These are phyloP conservation scores for Mimumesa dahlbomi DNA, from an alignment of 2,888 invertebrate genomes.

Conservation along the genomic window DNA sequence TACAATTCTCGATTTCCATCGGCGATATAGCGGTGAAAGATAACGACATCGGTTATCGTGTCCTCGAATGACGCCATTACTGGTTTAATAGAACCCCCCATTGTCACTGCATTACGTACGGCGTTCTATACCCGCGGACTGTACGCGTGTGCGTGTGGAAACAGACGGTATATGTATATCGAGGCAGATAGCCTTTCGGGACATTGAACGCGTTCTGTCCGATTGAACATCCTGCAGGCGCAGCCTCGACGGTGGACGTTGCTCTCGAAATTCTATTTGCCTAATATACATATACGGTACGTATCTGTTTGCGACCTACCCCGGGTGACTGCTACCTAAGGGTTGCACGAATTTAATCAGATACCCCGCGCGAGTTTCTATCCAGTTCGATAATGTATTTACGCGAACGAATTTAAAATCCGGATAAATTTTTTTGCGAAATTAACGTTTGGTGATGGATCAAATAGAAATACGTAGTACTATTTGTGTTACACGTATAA, in stretches of 20 bases:
- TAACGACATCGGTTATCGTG: constrained; percentile 59
- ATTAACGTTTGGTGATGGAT: no score
- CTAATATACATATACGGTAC: constrained; percentile 41
- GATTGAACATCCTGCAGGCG: constrained; percentile 72
- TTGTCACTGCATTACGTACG: constrained; percentile 62
- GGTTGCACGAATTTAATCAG: constrained; percentile 59
- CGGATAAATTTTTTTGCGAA: no score
- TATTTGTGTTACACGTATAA: no score
- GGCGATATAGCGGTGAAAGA: constrained; percentile 49
- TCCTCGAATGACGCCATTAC: constrained; percentile 61
- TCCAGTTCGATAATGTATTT: constrained; percentile 47
- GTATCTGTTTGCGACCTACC: constrained; percentile 58
- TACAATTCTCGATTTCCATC: no score
- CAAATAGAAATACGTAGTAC: no score
- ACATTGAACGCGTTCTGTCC: constrained; percentile 75
- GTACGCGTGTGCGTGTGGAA: constrained; percentile 29
- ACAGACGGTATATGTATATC: constrained; percentile 57
- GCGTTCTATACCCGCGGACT: constrained; percentile 38
- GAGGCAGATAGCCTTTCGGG: constrained; percentile 76
- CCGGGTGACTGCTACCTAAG: constrained; percentile 42
- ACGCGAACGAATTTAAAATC: not conserved
- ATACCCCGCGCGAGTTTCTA: constrained; percentile 30
- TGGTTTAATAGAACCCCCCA: constrained; percentile 64
- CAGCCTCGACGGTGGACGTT: constrained; percentile 49
- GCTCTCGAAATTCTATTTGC: constrained; percentile 69